These are phyloP conservation scores for Tipula lateralis DNA, from an alignment of 2,888 invertebrate species.

Conservation along the genomic window DNA sequence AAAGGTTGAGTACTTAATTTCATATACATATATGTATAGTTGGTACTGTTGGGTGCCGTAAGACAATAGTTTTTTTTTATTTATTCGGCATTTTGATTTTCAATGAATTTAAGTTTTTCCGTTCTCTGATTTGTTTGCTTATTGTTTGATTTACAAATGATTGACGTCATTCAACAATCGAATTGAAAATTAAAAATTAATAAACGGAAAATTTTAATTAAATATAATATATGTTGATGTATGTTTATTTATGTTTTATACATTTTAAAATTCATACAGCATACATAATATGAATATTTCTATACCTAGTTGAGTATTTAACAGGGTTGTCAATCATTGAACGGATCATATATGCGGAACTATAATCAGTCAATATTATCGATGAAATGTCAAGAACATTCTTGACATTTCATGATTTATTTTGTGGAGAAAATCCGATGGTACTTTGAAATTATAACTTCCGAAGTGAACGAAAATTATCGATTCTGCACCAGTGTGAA, in stretches of 20 bases:
- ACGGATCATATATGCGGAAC: too few species aligned
- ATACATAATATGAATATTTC: not conserved
- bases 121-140: not conserved
- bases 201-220: slow-evolving; percentile 19
- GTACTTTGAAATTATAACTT: too few species aligned
- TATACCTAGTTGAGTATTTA: not conserved
- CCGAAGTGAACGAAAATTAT: too few species aligned
- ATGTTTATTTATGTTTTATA: not conserved
- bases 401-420: too few species aligned
- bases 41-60: not conserved
- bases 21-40: too few species aligned
- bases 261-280: not conserved
- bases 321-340: not conserved
- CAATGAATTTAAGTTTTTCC: not conserved
- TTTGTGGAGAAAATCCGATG: too few species aligned
- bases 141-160: not conserved
- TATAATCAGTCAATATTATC: too few species aligned
- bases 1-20: too few species aligned
- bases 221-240: not conserved
- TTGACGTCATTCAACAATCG: not conserved
- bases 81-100: not conserved
- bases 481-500: too few species aligned
- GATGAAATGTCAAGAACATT: too few species aligned
- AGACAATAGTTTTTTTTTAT: not conserved
- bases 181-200: not conserved